phyloP scores from a whole-genome alignment of 1,140 invertebrate genomes.

The Rhagoletis zephyria region DNA sequence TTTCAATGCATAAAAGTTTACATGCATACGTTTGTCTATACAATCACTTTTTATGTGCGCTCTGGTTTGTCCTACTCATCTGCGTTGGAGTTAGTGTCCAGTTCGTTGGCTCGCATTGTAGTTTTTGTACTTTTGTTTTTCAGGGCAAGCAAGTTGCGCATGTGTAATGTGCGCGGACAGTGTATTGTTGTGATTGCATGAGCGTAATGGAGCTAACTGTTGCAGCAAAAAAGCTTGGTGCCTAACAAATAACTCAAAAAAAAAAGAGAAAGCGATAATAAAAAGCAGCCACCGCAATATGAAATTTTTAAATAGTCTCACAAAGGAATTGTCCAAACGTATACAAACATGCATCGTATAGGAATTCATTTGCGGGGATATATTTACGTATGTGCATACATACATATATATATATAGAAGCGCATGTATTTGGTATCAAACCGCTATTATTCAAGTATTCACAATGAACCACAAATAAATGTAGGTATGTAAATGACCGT shows the following conservation, averaged over 20 bases:
- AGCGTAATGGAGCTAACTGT: constrained; percentile 20
- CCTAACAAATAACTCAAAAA: neutral
- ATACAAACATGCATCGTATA: too few relatives aligned
- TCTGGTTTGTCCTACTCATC: neutral
- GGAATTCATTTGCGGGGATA: too few relatives aligned
- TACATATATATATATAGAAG: neutral
- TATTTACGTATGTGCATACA: neutral
- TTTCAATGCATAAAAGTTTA: neutral
- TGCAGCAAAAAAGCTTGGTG: neutral
- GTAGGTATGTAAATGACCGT: too few relatives aligned
- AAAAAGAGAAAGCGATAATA: neutral
- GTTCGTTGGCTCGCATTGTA: neutral
- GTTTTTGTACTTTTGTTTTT: neutral
- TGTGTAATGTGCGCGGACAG: constrained; percentile 1
- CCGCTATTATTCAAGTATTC: neutral
- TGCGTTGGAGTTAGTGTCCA: neutral
- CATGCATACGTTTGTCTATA: neutral
- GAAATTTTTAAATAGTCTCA: constrained; percentile 1
- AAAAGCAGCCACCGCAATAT: constrained; percentile 2
- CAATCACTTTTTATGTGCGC: neutral
- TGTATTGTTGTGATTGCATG: neutral
- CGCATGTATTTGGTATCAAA: neutral
- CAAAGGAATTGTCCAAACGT: constrained; percentile 7
- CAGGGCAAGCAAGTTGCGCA: neutral
- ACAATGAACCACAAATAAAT: neutral